These are phyloP conservation scores for Hapalemur alaotrensis DNA, from an alignment of 2,797 vertebrate species.

Conservation along the genomic window DNA sequence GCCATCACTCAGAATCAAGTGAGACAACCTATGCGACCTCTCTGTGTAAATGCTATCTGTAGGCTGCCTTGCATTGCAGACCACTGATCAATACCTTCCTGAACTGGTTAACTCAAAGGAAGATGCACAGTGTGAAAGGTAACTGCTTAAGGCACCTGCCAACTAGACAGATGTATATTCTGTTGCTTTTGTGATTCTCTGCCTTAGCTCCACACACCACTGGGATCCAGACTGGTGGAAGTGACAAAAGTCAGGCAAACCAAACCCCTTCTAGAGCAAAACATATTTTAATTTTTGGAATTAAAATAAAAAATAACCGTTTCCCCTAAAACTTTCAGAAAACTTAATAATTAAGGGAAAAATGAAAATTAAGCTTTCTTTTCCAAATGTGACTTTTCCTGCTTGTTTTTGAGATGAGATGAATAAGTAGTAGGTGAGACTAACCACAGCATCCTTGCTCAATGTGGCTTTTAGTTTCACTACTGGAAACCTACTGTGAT, in stretches of 20 bases:
- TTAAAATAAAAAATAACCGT: neutral
- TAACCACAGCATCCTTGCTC: neutral
- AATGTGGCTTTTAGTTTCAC: neutral
- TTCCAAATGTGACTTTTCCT: neutral
- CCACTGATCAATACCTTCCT: neutral
- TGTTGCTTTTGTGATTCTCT: neutral
- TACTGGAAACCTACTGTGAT: neutral
- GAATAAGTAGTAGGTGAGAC: neutral
- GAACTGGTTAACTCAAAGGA: neutral
- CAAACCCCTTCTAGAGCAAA: neutral
- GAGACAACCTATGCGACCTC: neutral
- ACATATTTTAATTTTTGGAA: conserved; percentile 12
- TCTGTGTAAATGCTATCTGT: neutral
- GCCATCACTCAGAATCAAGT: neutral
- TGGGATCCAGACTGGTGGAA: neutral
- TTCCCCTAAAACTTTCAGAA: neutral
- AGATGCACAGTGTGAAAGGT: neutral
- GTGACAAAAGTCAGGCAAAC: neutral
- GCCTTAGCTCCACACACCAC: neutral
- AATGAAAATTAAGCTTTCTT: neutral
- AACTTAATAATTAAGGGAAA: neutral
- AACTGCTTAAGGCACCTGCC: neutral
- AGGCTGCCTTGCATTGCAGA: neutral
- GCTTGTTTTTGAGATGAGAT: neutral
- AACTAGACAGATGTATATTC: neutral